Percentiles rank a stretch among this genome's conserved stretches.
phyloP scores from a whole-genome alignment of 2,797 vertebrate genomes.

The Pelodytes ibericus region DNA sequence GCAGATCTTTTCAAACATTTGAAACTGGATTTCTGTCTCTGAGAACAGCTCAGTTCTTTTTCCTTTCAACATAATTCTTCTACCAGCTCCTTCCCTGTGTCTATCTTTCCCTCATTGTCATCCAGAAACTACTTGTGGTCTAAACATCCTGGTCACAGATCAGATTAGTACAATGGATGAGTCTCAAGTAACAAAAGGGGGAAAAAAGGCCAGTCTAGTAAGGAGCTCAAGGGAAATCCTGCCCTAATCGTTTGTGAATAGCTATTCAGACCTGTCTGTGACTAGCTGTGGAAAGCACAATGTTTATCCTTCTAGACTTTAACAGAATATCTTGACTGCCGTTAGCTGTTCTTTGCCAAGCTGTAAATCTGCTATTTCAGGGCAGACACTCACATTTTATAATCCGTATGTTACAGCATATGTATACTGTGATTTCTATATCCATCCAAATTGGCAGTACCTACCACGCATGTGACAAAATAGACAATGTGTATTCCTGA shows the following conservation, averaged over 20 bases:
- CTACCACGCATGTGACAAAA: too few species aligned
- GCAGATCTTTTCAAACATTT: too few species aligned
- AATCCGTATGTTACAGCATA: not conserved
- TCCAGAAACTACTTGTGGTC: not conserved
- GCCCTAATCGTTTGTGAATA: conserved; percentile 34
- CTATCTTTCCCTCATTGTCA: not conserved
- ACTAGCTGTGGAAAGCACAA: conserved; percentile 41
- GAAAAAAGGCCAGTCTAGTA: conserved; percentile 8
- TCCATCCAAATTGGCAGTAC: too few species aligned
- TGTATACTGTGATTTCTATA: not conserved
- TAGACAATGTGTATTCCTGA: too few species aligned
- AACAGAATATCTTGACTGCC: too few species aligned
- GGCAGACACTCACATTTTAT: too few species aligned
- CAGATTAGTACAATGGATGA: not conserved
- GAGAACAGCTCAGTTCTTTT: too few species aligned
- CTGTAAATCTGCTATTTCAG: conserved; percentile 14
- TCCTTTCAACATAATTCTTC: too few species aligned
- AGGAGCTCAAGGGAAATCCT: conserved; percentile 41
- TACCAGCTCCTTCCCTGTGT: not conserved
- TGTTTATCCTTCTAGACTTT: conserved; percentile 20
- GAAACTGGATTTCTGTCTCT: too few species aligned
- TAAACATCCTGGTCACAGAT: not conserved
- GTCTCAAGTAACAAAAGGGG: conserved; percentile 30
- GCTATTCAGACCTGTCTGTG: conserved; percentile 20
- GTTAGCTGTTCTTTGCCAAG: not conserved